These are phyloP conservation scores for Aleiodes alternator DNA, from an alignment of 2,888 invertebrate genomes.

Conservation along the genomic window DNA sequence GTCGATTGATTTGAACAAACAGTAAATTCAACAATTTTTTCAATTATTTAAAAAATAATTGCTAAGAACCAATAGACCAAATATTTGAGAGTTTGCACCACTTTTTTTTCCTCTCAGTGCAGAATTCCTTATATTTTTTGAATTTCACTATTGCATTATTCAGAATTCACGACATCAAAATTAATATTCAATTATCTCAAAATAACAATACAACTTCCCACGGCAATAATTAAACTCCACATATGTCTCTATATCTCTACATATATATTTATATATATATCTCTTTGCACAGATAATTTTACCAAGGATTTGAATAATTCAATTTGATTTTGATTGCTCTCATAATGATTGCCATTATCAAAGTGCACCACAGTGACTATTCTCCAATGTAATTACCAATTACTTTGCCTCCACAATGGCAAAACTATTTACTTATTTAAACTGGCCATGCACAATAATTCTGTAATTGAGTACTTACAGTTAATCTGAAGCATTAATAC, in stretches of 20 bases:
- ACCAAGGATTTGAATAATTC: constrained; percentile 10
- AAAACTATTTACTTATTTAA: constrained; percentile 30
- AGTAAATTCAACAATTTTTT: too few relatives aligned
- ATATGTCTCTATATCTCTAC: too few relatives aligned
- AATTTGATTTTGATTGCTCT: constrained; percentile 9
- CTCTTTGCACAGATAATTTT: not conserved
- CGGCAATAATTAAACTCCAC: not conserved
- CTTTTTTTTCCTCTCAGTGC: too few relatives aligned
- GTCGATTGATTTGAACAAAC: too few relatives aligned
- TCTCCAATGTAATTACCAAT: constrained; percentile 27
- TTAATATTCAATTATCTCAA: too few relatives aligned
- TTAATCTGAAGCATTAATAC: constrained; percentile 14
- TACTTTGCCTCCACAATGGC: not conserved
- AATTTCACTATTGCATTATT: too few relatives aligned
- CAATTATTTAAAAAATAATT: too few relatives aligned
- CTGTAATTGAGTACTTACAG: constrained; percentile 20
- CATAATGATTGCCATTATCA: constrained; percentile 22
- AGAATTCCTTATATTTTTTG: too few relatives aligned
- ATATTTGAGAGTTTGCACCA: too few relatives aligned
- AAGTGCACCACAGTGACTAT: not conserved
- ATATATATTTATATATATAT: not conserved
- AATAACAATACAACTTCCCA: not conserved
- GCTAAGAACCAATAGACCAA: too few relatives aligned
- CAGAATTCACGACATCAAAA: too few relatives aligned
- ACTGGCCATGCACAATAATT: not conserved